These are phyloP conservation scores for Pangasius krempfi DNA, from an alignment of 2,797 vertebrate species.

Conservation along the genomic window DNA sequence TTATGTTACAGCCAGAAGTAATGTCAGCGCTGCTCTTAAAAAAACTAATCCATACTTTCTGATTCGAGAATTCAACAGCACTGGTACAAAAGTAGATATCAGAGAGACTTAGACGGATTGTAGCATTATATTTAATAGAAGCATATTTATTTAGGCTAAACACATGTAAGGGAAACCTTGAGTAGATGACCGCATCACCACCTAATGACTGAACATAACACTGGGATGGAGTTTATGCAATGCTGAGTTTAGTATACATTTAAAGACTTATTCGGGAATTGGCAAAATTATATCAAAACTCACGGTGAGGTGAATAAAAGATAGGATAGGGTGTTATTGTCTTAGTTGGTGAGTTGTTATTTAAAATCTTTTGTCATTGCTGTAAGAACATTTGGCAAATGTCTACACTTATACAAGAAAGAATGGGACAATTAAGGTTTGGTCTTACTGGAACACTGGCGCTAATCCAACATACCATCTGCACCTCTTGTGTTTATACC, in stretches of 20 bases:
- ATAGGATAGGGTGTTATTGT: too few relatives aligned
- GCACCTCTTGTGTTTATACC: conserved; percentile 25
- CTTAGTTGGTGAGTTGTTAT: background rate
- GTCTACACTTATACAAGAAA: background rate
- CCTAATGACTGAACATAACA: background rate
- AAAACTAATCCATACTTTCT: background rate
- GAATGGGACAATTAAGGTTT: conserved; percentile 35
- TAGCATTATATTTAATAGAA: background rate
- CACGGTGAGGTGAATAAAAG: too few relatives aligned
- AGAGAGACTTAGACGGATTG: background rate
- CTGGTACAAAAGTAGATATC: background rate
- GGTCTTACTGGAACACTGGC: conserved; percentile 33
- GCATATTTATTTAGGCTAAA: background rate
- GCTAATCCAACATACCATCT: conserved; percentile 33
- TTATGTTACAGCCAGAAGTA: background rate
- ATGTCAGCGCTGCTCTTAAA: background rate
- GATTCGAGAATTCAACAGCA: background rate
- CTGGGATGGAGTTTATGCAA: background rate
- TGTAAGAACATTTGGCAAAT: conserved; percentile 1
- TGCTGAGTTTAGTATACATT: background rate
- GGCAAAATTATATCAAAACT: background rate
- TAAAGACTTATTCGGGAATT: background rate
- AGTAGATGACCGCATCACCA: background rate
- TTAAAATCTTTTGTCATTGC: too few relatives aligned
- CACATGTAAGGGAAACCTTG: background rate